These are phyloP conservation scores for Amphiura filiformis DNA, from an alignment of 35 echinoderm and acorn worm species.

Conservation along the genomic window DNA sequence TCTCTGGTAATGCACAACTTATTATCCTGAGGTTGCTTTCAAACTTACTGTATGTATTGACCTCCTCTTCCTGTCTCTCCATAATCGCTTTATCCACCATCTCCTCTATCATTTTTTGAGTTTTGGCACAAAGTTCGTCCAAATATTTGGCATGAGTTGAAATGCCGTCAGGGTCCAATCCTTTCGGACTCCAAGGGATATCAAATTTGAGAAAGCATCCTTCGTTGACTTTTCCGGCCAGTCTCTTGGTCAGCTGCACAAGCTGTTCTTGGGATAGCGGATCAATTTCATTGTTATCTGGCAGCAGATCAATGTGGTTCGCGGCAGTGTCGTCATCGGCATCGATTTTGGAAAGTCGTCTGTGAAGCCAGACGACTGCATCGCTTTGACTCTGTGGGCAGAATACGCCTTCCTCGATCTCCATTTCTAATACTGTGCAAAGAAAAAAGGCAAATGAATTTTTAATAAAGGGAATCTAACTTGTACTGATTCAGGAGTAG, in stretches of 20 bases:
- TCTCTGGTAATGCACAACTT: no score
- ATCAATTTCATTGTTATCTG: constrained; percentile 75
- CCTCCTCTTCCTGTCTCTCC: constrained; percentile 64
- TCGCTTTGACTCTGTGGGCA: constrained; percentile 73
- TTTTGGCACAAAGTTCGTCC: constrained; percentile 64
- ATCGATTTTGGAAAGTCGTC: constrained; percentile 73
- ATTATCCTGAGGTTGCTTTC: no score
- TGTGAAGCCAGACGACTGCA: constrained; percentile 77
- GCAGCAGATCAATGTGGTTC: constrained; percentile 68
- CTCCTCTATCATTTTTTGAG: constrained; percentile 55
- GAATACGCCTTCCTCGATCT: constrained; percentile 88
- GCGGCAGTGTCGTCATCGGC: constrained; percentile 57
- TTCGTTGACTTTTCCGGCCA: constrained; percentile 75
- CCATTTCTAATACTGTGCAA: constrained; percentile 66
- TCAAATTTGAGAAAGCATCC: constrained; percentile 86
- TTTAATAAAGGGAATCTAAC: no score
- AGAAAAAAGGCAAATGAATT: constrained; percentile 1
- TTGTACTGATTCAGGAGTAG: no score
- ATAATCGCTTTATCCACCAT: constrained; percentile 74
- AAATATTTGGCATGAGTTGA: constrained; percentile 77
- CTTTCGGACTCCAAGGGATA: constrained; percentile 73
- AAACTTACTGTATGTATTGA: constrained; percentile 50
- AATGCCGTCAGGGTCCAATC: constrained; percentile 79
- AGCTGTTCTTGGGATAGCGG: constrained; percentile 84
- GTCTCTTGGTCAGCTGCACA: constrained; percentile 76